These are phyloP conservation scores for Elaphurus davidianus DNA, from an alignment of 2,113 vertebrate species.

Conservation along the genomic window DNA sequence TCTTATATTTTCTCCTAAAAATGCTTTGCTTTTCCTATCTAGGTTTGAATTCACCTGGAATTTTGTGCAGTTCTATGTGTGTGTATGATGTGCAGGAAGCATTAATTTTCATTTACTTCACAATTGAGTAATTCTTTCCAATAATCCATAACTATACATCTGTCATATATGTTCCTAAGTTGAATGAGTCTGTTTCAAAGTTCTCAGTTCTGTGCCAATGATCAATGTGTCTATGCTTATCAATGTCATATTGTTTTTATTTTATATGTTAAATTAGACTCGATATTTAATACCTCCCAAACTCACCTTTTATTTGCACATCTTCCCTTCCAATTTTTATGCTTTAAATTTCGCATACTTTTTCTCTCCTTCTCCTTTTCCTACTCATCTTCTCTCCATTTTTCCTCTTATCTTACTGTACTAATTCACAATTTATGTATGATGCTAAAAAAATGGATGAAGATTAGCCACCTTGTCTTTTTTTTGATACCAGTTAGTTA, in stretches of 20 bases:
- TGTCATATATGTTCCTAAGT: not conserved
- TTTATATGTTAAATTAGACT: not conserved
- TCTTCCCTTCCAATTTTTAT: not conserved
- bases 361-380: not conserved
- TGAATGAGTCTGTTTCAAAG: not conserved
- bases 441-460: not conserved
- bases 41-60: not conserved
- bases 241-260: not conserved
- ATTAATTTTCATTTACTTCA: conserved; percentile 9
- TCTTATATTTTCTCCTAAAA: not conserved
- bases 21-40: not conserved
- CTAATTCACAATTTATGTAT: not conserved
- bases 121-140: not conserved
- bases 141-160: not conserved
- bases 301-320: not conserved
- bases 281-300: not conserved
- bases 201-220: not conserved
- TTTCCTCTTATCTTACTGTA: not conserved
- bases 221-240: not conserved
- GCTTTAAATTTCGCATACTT: not conserved
- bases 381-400: not conserved
- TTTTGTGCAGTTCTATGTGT: not conserved
- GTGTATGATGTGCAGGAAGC: not conserved
- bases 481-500: not conserved
- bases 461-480: not conserved